phyloP scores from a whole-genome alignment of 2,113 vertebrate genomes.

The Heterocephalus glaber region DNA sequence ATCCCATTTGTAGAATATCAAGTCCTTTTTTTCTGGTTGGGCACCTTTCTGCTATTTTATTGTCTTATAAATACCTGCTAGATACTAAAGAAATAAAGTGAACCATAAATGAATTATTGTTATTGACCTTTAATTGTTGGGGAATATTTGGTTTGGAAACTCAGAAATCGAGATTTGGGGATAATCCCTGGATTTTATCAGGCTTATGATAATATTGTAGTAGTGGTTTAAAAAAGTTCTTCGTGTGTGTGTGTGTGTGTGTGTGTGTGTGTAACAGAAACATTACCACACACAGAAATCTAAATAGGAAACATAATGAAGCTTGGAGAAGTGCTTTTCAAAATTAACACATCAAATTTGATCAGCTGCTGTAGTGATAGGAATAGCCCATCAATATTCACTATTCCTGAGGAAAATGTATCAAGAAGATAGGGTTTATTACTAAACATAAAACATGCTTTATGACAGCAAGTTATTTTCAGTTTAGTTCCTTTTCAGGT shows the following conservation, averaged over 20 bases:
- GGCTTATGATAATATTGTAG: neutral
- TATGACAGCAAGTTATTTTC: neutral
- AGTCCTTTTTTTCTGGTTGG: neutral
- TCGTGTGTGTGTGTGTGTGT: neutral
- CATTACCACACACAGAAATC: neutral
- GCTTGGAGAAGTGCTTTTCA: neutral
- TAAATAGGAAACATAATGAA: slow-evolving; percentile 31
- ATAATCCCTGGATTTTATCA: neutral
- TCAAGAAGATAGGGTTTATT: neutral
- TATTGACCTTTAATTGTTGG: neutral
- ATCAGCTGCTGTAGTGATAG: neutral
- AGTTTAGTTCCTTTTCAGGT: neutral
- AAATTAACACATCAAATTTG: neutral
- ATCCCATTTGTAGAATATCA: neutral
- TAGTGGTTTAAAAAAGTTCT: neutral
- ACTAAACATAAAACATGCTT: neutral
- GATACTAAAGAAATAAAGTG: neutral
- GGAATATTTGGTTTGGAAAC: neutral
- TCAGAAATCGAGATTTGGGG: neutral
- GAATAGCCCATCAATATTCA: neutral
- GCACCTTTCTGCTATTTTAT: neutral
- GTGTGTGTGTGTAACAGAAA: neutral
- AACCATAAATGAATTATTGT: neutral
- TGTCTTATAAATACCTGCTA: neutral
- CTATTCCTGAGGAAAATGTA: neutral